Evolutionary conservation across 2,113 vertebrate genomes (phyloP).

Genomic region (Aegotheles bennettii): DNA sequence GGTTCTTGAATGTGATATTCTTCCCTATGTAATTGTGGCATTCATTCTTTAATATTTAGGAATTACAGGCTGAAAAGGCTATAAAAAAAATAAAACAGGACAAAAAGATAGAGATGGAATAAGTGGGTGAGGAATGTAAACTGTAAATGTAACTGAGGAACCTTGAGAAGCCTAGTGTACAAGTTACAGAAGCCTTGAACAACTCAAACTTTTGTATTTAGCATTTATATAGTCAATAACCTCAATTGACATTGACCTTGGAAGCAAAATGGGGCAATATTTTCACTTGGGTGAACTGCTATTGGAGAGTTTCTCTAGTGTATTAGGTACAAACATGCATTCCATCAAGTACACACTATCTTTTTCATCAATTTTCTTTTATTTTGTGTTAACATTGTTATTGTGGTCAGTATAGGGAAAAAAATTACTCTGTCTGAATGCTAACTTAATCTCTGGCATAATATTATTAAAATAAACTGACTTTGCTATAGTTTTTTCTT

Average conservation of each 20-base stretch:
- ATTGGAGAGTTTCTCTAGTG: constrained; percentile 59
- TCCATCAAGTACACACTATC: constrained; percentile 16
- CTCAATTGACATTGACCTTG: constrained; percentile 51
- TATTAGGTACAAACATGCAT: constrained; percentile 15
- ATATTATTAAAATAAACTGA: not conserved
- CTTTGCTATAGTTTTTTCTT: not conserved
- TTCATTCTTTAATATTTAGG: not conserved
- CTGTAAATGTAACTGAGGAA: not conserved
- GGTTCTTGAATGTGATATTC: not conserved
- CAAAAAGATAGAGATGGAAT: not conserved
- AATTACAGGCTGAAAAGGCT: not conserved
- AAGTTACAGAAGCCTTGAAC: not conserved
- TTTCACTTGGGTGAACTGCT: constrained; percentile 58
- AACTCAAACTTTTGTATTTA: constrained; percentile 44
- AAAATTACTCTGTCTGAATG: not conserved
- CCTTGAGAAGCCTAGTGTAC: constrained; percentile 22
- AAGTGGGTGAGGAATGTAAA: not conserved
- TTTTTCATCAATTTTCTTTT: constrained; percentile 57
- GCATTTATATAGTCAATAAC: constrained; percentile 60
- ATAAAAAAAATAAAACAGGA: not conserved
- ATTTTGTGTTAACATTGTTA: constrained; percentile 37
- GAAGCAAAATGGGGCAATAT: constrained; percentile 32
- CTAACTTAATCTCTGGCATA: not conserved
- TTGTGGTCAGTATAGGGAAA: not conserved
- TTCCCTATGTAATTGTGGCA: accelerated